Conservation (phyloP, 2,797 vertebrate species). For the Okamejei kenojei region DNA sequence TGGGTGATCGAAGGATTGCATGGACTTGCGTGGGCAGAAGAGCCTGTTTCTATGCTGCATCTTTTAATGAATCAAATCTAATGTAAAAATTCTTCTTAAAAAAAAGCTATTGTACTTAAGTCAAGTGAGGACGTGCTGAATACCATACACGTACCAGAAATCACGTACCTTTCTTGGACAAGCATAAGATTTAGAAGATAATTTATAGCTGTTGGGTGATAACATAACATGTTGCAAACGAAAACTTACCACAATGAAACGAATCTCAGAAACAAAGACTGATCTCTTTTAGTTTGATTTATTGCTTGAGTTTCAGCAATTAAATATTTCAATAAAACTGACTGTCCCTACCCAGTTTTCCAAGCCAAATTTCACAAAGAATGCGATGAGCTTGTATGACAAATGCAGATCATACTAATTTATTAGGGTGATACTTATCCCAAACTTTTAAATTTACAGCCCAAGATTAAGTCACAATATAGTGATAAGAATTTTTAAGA, state of each 20-base stretch:
- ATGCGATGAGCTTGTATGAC: background rate
- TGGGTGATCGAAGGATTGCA: too few relatives aligned
- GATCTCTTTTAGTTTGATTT: background rate
- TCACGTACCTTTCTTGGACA: background rate
- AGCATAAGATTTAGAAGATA: constrained; percentile 5
- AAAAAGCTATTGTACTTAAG: background rate
- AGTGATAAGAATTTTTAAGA: background rate
- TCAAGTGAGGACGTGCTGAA: constrained; percentile 10
- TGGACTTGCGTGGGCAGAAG: too few relatives aligned
- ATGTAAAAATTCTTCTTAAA: background rate
- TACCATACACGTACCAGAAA: background rate
- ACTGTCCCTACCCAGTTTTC: background rate
- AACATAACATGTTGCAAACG: constrained; percentile 1
- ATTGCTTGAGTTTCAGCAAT: background rate
- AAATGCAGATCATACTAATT: background rate
- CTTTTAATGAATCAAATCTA: background rate
- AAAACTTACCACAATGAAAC: constrained; percentile 22
- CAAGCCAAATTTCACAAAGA: background rate
- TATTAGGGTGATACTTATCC: background rate
- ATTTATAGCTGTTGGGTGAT: constrained; percentile 30
- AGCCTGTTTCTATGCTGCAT: too few relatives aligned
- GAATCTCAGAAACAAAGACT: constrained; percentile 15
- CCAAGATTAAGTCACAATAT: background rate
- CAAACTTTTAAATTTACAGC: background rate
- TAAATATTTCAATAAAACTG: background rate